Percentiles rank a stretch among this genome's conserved stretches.
phyloP scores from a whole-genome alignment of 2,113 vertebrate species.

The Sinocyclocheilus anophthalmus region DNA sequence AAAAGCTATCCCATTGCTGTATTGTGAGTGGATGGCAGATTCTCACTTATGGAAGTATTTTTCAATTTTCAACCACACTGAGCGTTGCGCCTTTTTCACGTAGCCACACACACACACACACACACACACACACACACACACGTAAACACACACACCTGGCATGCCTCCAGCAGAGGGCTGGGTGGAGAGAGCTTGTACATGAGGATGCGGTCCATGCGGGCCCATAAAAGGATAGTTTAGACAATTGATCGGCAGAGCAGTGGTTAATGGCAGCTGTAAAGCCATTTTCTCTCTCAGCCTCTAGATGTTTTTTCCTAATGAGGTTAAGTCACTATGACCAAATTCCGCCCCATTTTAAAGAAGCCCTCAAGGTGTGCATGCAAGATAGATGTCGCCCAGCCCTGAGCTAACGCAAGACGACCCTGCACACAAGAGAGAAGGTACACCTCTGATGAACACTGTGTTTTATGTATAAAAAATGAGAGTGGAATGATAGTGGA shows the following conservation, averaged over 20 bases:
- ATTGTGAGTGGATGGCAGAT: conserved; percentile 62
- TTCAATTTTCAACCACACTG: conserved; percentile 62
- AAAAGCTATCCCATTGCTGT: conserved; percentile 64
- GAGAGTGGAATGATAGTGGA: conserved; percentile 21
- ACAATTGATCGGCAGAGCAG: conserved; percentile 81
- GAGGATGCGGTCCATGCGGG: conserved; percentile 63
- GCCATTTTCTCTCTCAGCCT: conserved; percentile 84
- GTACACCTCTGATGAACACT: conserved; percentile 5
- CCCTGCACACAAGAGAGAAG: conserved; percentile 50
- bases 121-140: background rate
- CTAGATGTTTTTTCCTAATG: conserved; percentile 87
- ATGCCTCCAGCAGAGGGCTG: conserved; percentile 61
- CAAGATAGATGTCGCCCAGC: conserved; percentile 78
- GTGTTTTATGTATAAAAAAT: conserved; percentile 46
- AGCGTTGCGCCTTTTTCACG: conserved; percentile 32
- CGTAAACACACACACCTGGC: conserved; percentile 63
- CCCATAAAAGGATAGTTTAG: conserved; percentile 83
- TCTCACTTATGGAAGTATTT: conserved; percentile 60
- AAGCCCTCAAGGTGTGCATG: conserved; percentile 80
- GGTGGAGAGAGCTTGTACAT: conserved; percentile 57
- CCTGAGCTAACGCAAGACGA: conserved; percentile 63
- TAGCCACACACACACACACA: conserved; percentile 9
- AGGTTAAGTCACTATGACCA: conserved; percentile 85
- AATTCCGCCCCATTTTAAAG: conserved; percentile 80
- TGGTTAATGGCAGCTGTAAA: conserved; percentile 85